phyloP scores from a whole-genome alignment of 2,888 invertebrate genomes.

The Campopleginae sp. region DNA sequence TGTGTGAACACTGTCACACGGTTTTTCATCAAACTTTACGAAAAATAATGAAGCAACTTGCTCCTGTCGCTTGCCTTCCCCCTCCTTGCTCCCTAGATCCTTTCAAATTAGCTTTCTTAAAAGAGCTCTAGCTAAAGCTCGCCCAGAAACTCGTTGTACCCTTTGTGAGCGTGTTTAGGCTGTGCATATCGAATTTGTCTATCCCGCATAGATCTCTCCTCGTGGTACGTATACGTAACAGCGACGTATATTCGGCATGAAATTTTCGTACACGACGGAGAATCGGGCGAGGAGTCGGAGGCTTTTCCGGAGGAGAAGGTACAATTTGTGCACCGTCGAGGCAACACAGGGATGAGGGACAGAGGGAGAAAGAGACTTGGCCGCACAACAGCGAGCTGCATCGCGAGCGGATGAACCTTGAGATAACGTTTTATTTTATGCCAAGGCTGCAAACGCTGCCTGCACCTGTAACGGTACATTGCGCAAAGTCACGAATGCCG shows the following conservation, averaged over 20 bases:
- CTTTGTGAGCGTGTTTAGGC: constrained; percentile 20
- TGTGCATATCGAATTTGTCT: constrained; percentile 44
- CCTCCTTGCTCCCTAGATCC: neutral
- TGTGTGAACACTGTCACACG: neutral
- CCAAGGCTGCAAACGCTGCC: constrained; percentile 76
- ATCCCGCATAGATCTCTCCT: constrained; percentile 11
- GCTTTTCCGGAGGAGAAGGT: constrained; percentile 47
- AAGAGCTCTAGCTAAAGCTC: neutral
- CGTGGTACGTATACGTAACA: neutral
- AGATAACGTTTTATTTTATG: constrained; percentile 79
- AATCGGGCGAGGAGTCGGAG: neutral
- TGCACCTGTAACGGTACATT: constrained; percentile 75
- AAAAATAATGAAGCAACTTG: neutral
- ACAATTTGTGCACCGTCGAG: constrained; percentile 42
- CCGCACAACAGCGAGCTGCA: constrained; percentile 70
- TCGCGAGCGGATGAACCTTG: constrained; percentile 77
- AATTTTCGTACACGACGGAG: constrained; percentile 35
- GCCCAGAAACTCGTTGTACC: constrained; percentile 13
- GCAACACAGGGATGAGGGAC: constrained; percentile 2
- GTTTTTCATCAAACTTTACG: neutral
- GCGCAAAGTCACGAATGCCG: constrained; percentile 82
- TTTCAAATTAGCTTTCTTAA: constrained; percentile 1
- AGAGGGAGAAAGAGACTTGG: constrained; percentile 55
- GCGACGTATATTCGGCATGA: constrained; percentile 16
- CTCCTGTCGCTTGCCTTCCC: neutral